These are phyloP conservation scores for Onychorhynchus coronatus DNA, from an alignment of 2,113 vertebrate species.

Conservation along the genomic window DNA sequence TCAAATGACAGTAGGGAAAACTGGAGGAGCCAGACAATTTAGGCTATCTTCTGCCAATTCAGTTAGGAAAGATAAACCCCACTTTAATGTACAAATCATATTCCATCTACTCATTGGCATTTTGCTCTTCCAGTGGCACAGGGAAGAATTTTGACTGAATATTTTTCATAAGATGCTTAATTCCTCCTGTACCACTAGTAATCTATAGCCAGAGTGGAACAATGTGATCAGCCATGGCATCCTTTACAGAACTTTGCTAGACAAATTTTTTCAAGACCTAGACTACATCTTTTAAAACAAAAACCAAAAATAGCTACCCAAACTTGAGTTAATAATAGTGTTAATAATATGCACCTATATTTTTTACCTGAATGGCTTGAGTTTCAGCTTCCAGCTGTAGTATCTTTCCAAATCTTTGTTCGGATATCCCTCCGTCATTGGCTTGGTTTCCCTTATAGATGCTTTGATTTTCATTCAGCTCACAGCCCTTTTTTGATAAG, in stretches of 20 bases:
- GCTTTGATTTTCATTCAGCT: not conserved
- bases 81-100: not conserved
- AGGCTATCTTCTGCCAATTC: not conserved
- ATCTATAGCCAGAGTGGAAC: not conserved
- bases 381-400: not conserved
- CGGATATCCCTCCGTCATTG: rapidly evolving
- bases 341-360: not conserved
- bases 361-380: not conserved
- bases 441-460: not conserved
- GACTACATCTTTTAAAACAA: not conserved
- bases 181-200: not conserved
- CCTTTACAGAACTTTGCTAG: not conserved
- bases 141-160: not conserved
- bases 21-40: not conserved
- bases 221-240: not conserved
- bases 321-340: not conserved
- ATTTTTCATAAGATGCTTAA: not conserved
- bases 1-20: not conserved
- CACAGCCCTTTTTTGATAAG: not conserved
- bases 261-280: not conserved
- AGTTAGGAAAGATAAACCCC: not conserved
- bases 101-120: not conserved
- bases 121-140: not conserved
- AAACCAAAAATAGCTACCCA: not conserved
- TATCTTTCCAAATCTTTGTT: not conserved